These are phyloP conservation scores for Meriones psammophilus DNA, from an alignment of 2,797 vertebrate genomes.

Conservation along the genomic window DNA sequence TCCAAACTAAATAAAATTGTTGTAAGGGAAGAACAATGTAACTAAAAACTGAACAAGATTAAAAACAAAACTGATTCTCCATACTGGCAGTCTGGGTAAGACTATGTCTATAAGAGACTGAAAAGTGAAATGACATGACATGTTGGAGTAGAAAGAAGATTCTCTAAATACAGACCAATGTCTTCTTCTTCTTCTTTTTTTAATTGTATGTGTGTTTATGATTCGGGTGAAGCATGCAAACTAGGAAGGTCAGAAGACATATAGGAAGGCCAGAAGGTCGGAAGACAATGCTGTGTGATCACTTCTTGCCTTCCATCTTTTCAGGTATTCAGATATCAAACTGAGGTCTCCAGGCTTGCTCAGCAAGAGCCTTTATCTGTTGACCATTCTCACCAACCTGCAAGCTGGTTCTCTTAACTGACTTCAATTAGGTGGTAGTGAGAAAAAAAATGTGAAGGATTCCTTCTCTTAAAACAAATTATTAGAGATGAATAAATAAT, in stretches of 20 bases:
- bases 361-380: neutral
- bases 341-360: neutral
- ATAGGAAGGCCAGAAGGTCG: neutral
- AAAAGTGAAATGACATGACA: conserved; percentile 64
- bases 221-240: too few relatives aligned
- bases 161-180: too few relatives aligned
- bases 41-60: conserved; percentile 57
- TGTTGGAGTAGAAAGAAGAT: neutral
- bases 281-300: neutral
- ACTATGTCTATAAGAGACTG: neutral
- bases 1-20: neutral
- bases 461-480: neutral
- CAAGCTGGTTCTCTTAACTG: neutral
- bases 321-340: neutral
- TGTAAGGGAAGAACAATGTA: neutral
- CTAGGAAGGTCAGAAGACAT: neutral
- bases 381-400: neutral
- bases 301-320: neutral
- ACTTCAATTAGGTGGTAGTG: conserved; percentile 23
- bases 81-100: conserved; percentile 10
- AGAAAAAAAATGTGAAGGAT: conserved; percentile 21
- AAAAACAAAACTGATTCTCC: conserved; percentile 50
- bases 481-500: neutral
- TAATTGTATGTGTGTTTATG: neutral
- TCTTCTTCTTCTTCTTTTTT: too few relatives aligned